phyloP scores from a whole-genome alignment of 1,140 invertebrate species.

The Sarcophaga peregrina region DNA sequence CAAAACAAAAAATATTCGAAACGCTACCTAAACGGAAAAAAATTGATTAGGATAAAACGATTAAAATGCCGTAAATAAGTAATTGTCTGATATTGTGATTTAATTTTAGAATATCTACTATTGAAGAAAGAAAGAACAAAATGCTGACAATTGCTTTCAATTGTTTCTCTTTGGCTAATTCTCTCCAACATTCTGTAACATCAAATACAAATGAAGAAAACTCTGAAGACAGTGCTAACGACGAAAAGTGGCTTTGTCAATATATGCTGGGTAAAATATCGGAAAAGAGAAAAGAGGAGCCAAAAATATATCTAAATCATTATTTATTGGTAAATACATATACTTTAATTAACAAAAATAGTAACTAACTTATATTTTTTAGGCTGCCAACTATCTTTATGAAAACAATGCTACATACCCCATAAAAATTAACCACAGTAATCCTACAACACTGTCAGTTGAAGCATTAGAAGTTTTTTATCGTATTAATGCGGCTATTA shows the following conservation, averaged over 20 bases:
- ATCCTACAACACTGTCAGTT: conserved; percentile 84
- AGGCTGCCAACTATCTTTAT: conserved; percentile 79
- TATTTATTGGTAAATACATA: conserved; percentile 73
- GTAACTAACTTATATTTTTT: conserved; percentile 45
- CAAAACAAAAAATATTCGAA: no score
- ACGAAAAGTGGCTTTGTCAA: conserved; percentile 52
- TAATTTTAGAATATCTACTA: not conserved
- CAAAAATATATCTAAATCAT: conserved; percentile 80
- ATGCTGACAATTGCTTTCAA: conserved; percentile 47
- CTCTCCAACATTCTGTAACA: conserved; percentile 43
- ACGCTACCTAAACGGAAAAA: no score
- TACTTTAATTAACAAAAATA: no score
- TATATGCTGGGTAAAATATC: conserved; percentile 75
- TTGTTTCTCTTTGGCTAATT: conserved; percentile 46
- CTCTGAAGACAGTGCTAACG: conserved; percentile 44
- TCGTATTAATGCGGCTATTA: conserved; percentile 83
- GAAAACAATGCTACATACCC: conserved; percentile 88
- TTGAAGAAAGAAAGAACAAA: conserved; percentile 32
- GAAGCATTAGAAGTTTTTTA: conserved; percentile 90
- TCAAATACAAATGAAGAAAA: not conserved
- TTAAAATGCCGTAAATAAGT: no score
- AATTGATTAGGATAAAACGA: no score
- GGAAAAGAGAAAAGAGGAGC: conserved; percentile 82
- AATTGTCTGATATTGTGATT: no score
- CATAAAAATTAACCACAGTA: conserved; percentile 84